Evolutionary conservation across 2,113 vertebrate genomes (phyloP), one percentile per base, ranked within the genome.

Genomic region (Scomber colias): DNA sequence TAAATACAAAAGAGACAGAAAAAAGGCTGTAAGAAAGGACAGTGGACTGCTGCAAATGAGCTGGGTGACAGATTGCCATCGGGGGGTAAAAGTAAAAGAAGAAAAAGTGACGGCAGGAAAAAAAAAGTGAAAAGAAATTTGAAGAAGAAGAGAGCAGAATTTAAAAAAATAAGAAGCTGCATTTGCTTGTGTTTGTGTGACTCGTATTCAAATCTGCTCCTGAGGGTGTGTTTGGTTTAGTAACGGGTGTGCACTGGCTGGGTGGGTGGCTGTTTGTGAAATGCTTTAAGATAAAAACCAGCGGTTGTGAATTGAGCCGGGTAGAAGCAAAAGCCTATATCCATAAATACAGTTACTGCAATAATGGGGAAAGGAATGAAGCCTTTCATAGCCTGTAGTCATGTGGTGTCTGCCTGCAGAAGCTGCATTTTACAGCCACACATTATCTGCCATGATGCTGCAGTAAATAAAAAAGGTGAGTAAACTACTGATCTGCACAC

Each of bases 401-500:
- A 81, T 56, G 57, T 81, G 61, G 57, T 21, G n/a, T 61, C 57
- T 15, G 19, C 78, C 81, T 71, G 27, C 70, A 73, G 66, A 70
- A 67, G 78, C 72, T 73, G 59, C 46, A 10, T 40, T 87, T 87
- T 89, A 88, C 35, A 74, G 82, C 76, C 60, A 48, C 7, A 35
- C 21, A 75, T 86, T 75, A 87, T 91, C 80, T 81, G 51, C 71
- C 66, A 60, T 74, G 71, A 82, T 68, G 66, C 59, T 62, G 55
- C 13, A 73, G 76, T 84, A 74, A 81, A 90, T 90, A 88, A 84
- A 88, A 88, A 89, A 79, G 49, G 72, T 60, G 40, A 83, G 19
- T 78, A 85, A 88, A 89, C 24, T 62, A 55, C 66, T 71, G 59
- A 75, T 75, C 79, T 72, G 13, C 14, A 79, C 84, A 82, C 86